phyloP scores from a whole-genome alignment of 2,113 vertebrate genomes.

The Ammospiza caudacuta region DNA sequence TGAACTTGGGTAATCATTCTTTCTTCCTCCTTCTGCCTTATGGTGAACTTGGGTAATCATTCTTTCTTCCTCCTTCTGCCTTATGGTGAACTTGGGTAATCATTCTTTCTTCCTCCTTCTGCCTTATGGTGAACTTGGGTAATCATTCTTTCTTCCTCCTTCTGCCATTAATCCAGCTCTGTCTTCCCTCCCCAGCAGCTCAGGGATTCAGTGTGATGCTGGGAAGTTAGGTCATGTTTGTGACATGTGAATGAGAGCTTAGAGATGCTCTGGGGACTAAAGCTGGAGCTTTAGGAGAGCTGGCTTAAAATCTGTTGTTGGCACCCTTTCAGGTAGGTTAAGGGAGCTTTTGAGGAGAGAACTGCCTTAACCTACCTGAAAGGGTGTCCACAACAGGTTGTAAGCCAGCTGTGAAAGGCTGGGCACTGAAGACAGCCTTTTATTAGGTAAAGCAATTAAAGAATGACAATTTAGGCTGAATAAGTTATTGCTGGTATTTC shows the following conservation, averaged over 20 bases:
- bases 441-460: not conserved
- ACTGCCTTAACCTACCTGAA: not conserved
- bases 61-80: not conserved
- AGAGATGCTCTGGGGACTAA: not conserved
- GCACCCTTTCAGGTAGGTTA: not conserved
- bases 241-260: not conserved
- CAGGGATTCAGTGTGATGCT: not conserved
- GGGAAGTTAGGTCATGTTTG: not conserved
- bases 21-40: not conserved
- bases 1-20: not conserved
- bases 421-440: not conserved
- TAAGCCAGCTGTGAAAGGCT: not conserved
- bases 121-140: not conserved
- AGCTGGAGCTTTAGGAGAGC: not conserved
- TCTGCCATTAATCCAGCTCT: not conserved
- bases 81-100: not conserved
- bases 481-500: slow-evolving; percentile 1
- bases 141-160: not conserved
- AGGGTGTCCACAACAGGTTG: not conserved
- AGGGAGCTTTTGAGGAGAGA: not conserved
- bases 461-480: not conserved
- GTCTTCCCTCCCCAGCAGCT: not conserved
- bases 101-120: not conserved
- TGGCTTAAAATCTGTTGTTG: not conserved
- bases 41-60: too few relatives aligned